Percentiles rank a stretch among this genome's conserved stretches.
phyloP scores from a whole-genome alignment of 2,113 vertebrate genomes.

The Ia io region DNA sequence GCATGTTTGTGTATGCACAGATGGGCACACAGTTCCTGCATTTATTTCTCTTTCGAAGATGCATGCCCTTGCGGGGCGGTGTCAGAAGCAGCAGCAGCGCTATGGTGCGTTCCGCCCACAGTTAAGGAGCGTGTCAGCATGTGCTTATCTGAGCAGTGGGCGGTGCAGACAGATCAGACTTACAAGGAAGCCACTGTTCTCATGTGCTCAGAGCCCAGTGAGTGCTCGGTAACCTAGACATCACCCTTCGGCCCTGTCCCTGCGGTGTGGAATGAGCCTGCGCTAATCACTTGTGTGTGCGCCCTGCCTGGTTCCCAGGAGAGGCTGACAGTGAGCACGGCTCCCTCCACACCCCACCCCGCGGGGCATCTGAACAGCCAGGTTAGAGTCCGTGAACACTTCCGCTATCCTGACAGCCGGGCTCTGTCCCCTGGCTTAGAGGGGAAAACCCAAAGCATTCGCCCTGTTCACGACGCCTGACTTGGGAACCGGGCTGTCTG shows the following conservation, averaged over 20 bases:
- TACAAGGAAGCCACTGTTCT: fast-evolving
- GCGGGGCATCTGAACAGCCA: fast-evolving
- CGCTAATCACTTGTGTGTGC: fast-evolving
- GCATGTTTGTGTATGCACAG: too few relatives aligned
- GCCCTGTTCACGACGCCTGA: background rate
- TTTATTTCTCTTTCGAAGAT: background rate
- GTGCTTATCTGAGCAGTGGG: background rate
- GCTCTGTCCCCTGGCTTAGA: background rate
- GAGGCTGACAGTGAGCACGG: fast-evolving
- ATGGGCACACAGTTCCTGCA: fast-evolving
- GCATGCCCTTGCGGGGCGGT: background rate
- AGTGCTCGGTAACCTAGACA: background rate
- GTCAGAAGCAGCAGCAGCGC: background rate
- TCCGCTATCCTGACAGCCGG: background rate
- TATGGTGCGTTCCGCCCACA: fast-evolving
- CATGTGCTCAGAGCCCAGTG: background rate
- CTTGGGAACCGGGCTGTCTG: background rate
- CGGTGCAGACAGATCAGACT: background rate
- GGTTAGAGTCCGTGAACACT: background rate
- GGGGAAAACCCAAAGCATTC: fast-evolving
- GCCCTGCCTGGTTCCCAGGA: background rate
- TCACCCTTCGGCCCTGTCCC: background rate
- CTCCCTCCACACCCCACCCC: fast-evolving
- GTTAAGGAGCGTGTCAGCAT: fast-evolving
- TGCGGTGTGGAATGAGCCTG: background rate